These are phyloP conservation scores for Siphamia tubifer DNA, from an alignment of 2,113 vertebrate genomes.

Conservation along the genomic window DNA sequence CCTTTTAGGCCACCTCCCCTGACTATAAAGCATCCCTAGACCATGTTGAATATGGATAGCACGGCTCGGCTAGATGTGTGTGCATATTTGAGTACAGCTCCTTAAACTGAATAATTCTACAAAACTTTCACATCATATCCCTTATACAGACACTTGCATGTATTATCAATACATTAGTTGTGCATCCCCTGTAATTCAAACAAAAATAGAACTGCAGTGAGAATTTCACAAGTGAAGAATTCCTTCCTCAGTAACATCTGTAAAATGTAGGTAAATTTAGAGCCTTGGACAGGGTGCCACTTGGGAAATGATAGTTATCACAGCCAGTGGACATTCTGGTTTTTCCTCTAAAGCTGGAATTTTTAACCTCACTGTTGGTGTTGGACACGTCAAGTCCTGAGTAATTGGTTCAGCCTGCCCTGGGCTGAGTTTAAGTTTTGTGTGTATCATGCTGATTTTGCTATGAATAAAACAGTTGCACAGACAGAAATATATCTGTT, in stretches of 20 bases:
- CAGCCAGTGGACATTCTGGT: slow-evolving; percentile 35
- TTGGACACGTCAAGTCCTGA: slow-evolving; percentile 58
- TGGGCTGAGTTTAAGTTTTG: slow-evolving; percentile 29
- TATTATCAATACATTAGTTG: too few species aligned
- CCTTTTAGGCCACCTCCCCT: too few species aligned
- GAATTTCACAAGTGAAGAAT: too few species aligned
- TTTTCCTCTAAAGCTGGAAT: slow-evolving; percentile 51
- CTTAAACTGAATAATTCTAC: too few species aligned
- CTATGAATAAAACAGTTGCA: slow-evolving; percentile 50
- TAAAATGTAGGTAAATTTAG: slow-evolving; percentile 5
- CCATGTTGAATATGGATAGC: too few species aligned
- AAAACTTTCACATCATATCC: too few species aligned
- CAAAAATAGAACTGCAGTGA: too few species aligned
- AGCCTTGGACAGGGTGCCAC: slow-evolving; percentile 14
- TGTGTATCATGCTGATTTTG: slow-evolving; percentile 54
- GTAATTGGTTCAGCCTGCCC: slow-evolving; percentile 72
- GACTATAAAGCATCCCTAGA: too few species aligned
- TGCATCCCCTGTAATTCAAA: too few species aligned
- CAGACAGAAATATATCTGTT: slow-evolving; percentile 49
- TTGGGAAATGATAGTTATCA: slow-evolving; percentile 50
- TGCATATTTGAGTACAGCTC: too few species aligned
- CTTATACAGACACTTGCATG: too few species aligned
- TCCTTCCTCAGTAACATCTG: not conserved
- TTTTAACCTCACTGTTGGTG: slow-evolving; percentile 52
- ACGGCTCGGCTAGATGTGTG: too few species aligned